These are phyloP conservation scores for Abscondita cerata DNA, from an alignment of 2,888 invertebrate genomes.

Conservation along the genomic window DNA sequence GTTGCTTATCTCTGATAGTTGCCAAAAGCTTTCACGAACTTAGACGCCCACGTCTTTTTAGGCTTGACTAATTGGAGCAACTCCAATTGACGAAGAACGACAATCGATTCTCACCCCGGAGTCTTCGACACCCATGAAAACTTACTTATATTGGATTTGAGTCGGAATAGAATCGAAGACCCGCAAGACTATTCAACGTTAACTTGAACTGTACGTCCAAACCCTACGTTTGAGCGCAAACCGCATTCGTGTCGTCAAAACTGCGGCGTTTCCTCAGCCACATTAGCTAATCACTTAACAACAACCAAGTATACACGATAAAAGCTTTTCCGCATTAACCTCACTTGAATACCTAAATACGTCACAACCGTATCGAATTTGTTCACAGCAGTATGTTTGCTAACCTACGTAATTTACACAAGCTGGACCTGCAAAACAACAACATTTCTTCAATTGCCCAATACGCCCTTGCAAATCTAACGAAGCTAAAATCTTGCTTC, in stretches of 20 bases:
- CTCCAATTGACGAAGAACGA: slow-evolving; percentile 1
- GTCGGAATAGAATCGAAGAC: slow-evolving; percentile 11
- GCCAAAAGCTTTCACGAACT: slow-evolving; percentile 3
- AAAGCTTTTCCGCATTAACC: slow-evolving; percentile 11
- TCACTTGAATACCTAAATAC: slow-evolving; percentile 13
- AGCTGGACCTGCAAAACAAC: slow-evolving; percentile 21
- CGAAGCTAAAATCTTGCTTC: slow-evolving; percentile 20
- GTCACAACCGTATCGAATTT: slow-evolving; percentile 1
- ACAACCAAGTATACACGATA: slow-evolving; percentile 14
- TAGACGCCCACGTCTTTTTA: slow-evolving; percentile 1
- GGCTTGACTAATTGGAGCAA: slow-evolving; percentile 13
- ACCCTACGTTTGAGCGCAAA: slow-evolving; percentile 16
- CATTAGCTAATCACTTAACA: slow-evolving; percentile 9
- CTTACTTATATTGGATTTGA: slow-evolving; percentile 12
- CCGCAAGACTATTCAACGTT: neutral
- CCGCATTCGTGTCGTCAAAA: slow-evolving; percentile 2
- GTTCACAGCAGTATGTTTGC: slow-evolving; percentile 1
- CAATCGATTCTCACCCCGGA: slow-evolving; percentile 1
- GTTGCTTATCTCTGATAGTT: slow-evolving; percentile 3
- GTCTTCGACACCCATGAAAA: slow-evolving; percentile 1
- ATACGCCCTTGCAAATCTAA: slow-evolving; percentile 7
- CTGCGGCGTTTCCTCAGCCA: neutral
- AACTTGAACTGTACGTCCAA: neutral
- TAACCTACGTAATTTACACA: slow-evolving; percentile 1
- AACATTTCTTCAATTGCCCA: neutral